These are phyloP conservation scores for Agrochola lychnidis DNA, from an alignment of 2,888 invertebrate species.

Conservation along the genomic window DNA sequence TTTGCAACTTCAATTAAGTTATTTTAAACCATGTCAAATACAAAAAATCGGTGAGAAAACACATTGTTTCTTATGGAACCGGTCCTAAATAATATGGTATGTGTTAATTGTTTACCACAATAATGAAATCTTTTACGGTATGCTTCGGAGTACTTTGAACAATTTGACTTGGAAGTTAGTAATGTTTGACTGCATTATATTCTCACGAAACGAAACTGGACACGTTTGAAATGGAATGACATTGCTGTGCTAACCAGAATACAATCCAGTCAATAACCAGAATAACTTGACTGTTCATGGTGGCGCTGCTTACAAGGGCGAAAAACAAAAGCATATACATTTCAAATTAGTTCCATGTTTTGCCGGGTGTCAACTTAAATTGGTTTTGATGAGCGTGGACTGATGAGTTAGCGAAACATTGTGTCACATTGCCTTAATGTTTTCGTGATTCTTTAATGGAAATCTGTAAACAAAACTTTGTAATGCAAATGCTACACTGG, in stretches of 20 bases:
- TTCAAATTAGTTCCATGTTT: constrained; percentile 10
- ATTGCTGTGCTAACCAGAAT: constrained; percentile 57
- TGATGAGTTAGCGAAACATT: constrained; percentile 68
- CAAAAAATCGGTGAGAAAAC: constrained; percentile 56
- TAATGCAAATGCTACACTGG: constrained; percentile 36
- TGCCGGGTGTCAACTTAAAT: constrained; percentile 27
- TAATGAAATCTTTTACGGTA: constrained; percentile 65
- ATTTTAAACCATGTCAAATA: constrained; percentile 50
- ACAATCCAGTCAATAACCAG: constrained; percentile 44
- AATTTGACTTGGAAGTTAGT: constrained; percentile 63
- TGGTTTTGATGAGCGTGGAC: constrained; percentile 41
- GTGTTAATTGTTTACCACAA: constrained; percentile 69
- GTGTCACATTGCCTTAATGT: constrained; percentile 62
- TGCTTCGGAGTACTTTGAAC: constrained; percentile 54
- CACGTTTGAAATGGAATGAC: constrained; percentile 54
- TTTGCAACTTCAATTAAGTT: constrained; percentile 37
- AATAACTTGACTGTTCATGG: constrained; percentile 29
- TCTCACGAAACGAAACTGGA: constrained; percentile 74
- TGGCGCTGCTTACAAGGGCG: constrained; percentile 22
- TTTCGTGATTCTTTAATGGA: constrained; percentile 64
- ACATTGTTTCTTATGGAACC: constrained; percentile 60
- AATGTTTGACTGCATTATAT: constrained; percentile 65
- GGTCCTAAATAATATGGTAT: constrained; percentile 67
- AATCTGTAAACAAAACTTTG: constrained; percentile 63
- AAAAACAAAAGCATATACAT: not conserved